These are phyloP conservation scores for Tribolium castaneum DNA, from an alignment of 1,140 invertebrate genomes.

Conservation along the genomic window DNA sequence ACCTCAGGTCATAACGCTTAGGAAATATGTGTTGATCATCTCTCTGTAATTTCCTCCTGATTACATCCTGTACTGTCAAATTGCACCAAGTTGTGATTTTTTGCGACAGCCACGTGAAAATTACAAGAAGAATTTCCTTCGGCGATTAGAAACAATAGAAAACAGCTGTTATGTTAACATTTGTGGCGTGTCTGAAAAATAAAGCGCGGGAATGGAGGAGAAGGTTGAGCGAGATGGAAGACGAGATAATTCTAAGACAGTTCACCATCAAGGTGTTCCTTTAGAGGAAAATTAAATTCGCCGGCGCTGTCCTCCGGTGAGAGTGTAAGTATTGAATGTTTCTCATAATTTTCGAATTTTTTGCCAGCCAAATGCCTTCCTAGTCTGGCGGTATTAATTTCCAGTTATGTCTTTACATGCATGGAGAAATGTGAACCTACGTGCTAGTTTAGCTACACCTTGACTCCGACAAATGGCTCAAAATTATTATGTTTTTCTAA, in stretches of 20 bases:
- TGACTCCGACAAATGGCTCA: neutral
- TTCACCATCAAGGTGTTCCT: slow-evolving; percentile 43
- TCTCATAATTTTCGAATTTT: slow-evolving; percentile 45
- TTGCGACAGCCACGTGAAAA: slow-evolving; percentile 1
- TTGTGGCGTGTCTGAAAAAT: slow-evolving; percentile 38
- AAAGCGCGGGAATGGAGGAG: slow-evolving; percentile 26
- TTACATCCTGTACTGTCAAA: neutral
- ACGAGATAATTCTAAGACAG: slow-evolving; percentile 44
- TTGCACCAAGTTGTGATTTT: neutral
- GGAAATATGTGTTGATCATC: slow-evolving; percentile 36
- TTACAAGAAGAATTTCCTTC: neutral
- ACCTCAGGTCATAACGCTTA: slow-evolving; percentile 23
- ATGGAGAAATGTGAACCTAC: neutral
- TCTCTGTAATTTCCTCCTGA: neutral
- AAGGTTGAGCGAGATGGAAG: slow-evolving; percentile 37
- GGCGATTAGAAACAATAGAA: slow-evolving; percentile 24
- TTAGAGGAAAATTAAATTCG: slow-evolving; percentile 27
- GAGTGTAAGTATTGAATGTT: slow-evolving; percentile 34
- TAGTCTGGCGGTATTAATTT: neutral
- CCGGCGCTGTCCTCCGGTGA: slow-evolving; percentile 27
- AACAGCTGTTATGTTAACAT: slow-evolving; percentile 37
- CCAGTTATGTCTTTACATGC: neutral
- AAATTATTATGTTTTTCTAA: neutral
- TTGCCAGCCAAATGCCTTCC: slow-evolving; percentile 11
- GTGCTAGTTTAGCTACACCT: neutral